Percentiles rank a stretch among this genome's conserved stretches.
These are phyloP conservation scores for Strigamia crassipes DNA, from an alignment of 2,888 invertebrate species.

Conservation along the genomic window DNA sequence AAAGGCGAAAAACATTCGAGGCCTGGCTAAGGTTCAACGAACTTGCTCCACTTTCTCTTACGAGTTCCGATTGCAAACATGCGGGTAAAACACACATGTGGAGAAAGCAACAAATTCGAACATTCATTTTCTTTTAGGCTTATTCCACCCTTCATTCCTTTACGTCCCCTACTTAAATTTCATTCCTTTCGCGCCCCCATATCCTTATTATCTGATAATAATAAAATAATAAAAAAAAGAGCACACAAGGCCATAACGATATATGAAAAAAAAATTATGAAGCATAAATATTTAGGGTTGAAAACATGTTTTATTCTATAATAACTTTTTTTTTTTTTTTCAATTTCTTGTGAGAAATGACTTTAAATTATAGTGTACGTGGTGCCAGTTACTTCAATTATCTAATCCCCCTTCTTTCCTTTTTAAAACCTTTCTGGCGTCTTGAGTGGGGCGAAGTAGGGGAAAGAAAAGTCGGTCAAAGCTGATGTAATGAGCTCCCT, in stretches of 20 bases:
- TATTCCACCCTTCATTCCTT: neutral
- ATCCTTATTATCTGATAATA: neutral
- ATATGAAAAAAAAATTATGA: neutral
- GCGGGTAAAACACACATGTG: neutral
- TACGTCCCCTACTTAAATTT: neutral
- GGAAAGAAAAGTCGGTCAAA: slow-evolving; percentile 6
- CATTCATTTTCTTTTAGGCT: slow-evolving; percentile 17
- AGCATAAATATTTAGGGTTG: neutral
- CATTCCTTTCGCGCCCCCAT: neutral
- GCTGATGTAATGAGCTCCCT: slow-evolving; percentile 27
- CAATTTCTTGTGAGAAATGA: slow-evolving; percentile 15
- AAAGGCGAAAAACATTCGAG: slow-evolving; percentile 26
- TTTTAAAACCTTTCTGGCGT: slow-evolving; percentile 24
- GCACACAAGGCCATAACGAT: slow-evolving; percentile 17
- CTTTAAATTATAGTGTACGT: neutral
- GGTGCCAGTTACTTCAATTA: slow-evolving; percentile 28
- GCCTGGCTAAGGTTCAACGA: slow-evolving; percentile 30
- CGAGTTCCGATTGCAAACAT: slow-evolving; percentile 27
- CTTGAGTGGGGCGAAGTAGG: slow-evolving; percentile 21
- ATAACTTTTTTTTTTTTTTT: slow-evolving; percentile 30
- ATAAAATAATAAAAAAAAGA: neutral
- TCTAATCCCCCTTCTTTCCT: slow-evolving; percentile 31
- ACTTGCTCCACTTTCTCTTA: slow-evolving; percentile 26
- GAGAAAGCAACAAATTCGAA: neutral
- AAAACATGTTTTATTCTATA: slow-evolving; percentile 6